Percentiles rank a stretch among this genome's conserved stretches.
These are phyloP conservation scores for Thaleichthys pacificus DNA, from an alignment of 2,797 vertebrate species.

Conservation along the genomic window DNA sequence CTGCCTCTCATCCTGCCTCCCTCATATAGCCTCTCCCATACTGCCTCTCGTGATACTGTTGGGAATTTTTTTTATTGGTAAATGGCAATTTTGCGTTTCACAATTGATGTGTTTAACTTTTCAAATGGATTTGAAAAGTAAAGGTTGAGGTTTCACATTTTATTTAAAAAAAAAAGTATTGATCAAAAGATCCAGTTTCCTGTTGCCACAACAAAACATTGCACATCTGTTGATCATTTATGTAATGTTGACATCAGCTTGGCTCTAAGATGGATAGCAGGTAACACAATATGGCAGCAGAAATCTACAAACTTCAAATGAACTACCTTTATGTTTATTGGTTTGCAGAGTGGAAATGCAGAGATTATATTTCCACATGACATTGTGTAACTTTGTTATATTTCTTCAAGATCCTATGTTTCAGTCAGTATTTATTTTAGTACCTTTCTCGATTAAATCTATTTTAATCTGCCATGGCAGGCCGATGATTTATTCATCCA, in stretches of 20 bases:
- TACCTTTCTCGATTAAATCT: slow-evolving; percentile 6
- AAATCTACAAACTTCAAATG: slow-evolving; percentile 6
- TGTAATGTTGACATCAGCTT: slow-evolving; percentile 25
- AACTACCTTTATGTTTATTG: slow-evolving; percentile 32
- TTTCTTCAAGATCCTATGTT: slow-evolving; percentile 20
- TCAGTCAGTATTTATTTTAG: slow-evolving; percentile 37
- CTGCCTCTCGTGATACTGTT: too few species aligned
- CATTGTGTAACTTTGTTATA: slow-evolving; percentile 22
- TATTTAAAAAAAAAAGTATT: background rate
- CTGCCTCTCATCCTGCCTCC: too few species aligned
- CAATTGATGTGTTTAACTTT: too few species aligned
- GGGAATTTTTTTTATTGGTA: too few species aligned
- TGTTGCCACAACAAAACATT: slow-evolving; percentile 3
- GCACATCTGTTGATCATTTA: slow-evolving; percentile 38
- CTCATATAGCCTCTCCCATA: too few species aligned
- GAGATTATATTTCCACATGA: slow-evolving; percentile 35
- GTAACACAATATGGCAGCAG: slow-evolving; percentile 25
- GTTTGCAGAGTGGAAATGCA: slow-evolving; percentile 31
- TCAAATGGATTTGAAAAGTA: background rate
- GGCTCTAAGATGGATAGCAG: slow-evolving; percentile 25
- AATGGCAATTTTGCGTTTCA: too few species aligned
- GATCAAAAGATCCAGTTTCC: background rate
- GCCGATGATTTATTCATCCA: slow-evolving; percentile 25
- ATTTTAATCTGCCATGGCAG: slow-evolving; percentile 19
- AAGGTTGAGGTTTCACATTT: background rate